Base-by-base conservation (phyloP, 2,888 invertebrate species). In the Clistopyga incitator region DNA sequence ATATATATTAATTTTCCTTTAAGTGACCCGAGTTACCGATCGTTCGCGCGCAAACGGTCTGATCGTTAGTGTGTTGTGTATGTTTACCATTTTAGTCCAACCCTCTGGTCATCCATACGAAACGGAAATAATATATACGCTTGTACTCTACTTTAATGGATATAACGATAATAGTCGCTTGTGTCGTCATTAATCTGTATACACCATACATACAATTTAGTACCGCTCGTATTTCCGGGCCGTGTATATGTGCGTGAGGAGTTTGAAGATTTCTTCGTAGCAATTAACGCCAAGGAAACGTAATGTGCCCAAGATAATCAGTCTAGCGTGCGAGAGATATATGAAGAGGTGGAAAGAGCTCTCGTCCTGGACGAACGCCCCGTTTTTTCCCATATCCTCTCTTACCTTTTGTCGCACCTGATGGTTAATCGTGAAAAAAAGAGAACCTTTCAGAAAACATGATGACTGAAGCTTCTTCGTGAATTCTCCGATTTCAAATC, bases 231-330 rank as follows among this genome's bases (percentile, higher is more conserved):
- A 23, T 77, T 82, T 82, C 79, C 80, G 77, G 84, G 77, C 79
- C 64, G 77, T 38, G 18, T 25, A 47, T 45, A 59, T 50, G 18
- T 25, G 54, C 47, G 65, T 47, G 79, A 77, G 77, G 78, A 83
- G 81, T 72, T 65, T 77, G 81, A 77, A 59, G 82, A 87, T 88
- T 88, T 88, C 88, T 87, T 84, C 81, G 82, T 85, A 86, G 86
- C 86, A 81, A 87, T 88, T 86, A 87, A 86, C 84, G 84, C 84
- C 81, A 78, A 81, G 84, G 84, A 86, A 86, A 86, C 81, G 84
- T 83, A 84, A 75, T 81, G 80, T 80, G 84, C 85, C 84, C 85
- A 83, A 86, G 85, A 86, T 86, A 86, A 86, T 85, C 85, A 85
- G 81, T 81, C 84, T 86, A 85, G 85, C 84, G 84, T 84, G 85